Percentiles rank a stretch among this genome's conserved stretches.
phyloP scores from a whole-genome alignment of 2,113 vertebrate genomes.

The Epinephelus lanceolatus region DNA sequence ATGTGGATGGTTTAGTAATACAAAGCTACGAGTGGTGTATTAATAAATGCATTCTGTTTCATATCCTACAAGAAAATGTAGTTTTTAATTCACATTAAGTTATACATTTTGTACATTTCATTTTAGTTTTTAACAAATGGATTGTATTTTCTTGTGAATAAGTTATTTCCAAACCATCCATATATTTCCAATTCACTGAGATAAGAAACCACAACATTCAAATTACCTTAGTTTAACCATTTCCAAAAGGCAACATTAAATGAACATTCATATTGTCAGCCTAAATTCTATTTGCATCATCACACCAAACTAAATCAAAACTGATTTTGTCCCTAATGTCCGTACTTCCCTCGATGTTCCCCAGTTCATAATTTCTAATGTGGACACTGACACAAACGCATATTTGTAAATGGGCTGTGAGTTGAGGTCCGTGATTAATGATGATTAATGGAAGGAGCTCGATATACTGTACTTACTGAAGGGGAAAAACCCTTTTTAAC shows the following conservation, averaged over 20 bases:
- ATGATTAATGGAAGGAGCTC: constrained; percentile 23
- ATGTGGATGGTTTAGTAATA: background rate
- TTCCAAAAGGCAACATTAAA: background rate
- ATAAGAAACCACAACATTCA: background rate
- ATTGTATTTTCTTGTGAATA: background rate
- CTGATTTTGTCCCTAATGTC: background rate
- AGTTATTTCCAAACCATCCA: background rate
- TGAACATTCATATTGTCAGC: background rate
- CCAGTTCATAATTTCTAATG: constrained; percentile 2
- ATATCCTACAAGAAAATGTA: background rate
- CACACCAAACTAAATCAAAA: constrained; percentile 5
- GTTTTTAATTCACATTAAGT: background rate
- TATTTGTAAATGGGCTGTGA: constrained; percentile 20
- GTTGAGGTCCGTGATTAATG: constrained; percentile 31
- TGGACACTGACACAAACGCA: constrained; percentile 16
- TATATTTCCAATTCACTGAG: background rate
- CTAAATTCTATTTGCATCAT: background rate
- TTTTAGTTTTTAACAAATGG: background rate
- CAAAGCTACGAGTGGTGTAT: background rate
- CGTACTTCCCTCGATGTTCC: background rate
- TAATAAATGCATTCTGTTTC: background rate
- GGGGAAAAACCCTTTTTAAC: constrained; percentile 27
- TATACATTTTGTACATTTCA: background rate
- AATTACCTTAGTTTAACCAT: background rate
- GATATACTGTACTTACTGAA: constrained; percentile 27